These are phyloP conservation scores for Neopipo cinnamomea DNA, from an alignment of 2,113 vertebrate species.

Conservation along the genomic window DNA sequence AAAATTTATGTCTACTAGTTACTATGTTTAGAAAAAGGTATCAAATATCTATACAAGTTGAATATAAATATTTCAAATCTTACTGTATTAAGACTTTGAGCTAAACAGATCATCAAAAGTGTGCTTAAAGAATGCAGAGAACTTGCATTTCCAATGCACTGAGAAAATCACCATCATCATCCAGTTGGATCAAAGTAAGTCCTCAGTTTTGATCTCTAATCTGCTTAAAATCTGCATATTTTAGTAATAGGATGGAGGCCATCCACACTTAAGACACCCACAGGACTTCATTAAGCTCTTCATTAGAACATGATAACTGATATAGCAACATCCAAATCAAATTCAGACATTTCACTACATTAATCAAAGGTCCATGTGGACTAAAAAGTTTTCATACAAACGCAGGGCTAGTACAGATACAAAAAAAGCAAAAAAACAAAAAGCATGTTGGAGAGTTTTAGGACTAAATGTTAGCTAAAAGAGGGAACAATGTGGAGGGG, in stretches of 20 bases:
- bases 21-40: neutral
- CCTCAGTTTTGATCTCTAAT: neutral
- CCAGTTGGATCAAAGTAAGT: neutral
- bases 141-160: neutral
- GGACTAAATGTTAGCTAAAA: neutral
- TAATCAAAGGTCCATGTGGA: neutral
- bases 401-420: neutral
- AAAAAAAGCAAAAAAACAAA: neutral
- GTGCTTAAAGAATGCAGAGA: neutral
- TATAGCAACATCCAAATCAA: neutral
- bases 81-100: neutral
- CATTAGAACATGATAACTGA: neutral
- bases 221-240: neutral
- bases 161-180: neutral
- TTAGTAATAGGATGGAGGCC: neutral
- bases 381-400: neutral
- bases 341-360: neutral
- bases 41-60: neutral
- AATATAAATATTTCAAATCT: neutral
- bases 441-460: neutral
- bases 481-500: neutral
- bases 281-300: neutral
- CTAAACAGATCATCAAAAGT: neutral
- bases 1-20: neutral
- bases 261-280: neutral